Evolutionary conservation across 2,113 vertebrate species (phyloP).

Genomic region (Corythoichthys haematopterus): DNA sequence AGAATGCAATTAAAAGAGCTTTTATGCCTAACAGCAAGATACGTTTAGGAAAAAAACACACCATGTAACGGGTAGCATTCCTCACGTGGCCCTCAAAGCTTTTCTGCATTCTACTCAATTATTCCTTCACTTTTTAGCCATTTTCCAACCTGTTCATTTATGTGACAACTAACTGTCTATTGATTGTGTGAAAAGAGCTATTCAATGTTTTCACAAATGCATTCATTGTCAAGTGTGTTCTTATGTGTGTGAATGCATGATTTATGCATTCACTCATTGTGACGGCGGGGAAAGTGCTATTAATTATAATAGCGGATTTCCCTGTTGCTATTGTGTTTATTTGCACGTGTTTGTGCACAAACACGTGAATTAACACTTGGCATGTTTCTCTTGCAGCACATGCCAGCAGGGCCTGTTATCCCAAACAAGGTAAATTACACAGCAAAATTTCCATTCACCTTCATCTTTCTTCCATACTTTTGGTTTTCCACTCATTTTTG

Average conservation of each 20-base stretch:
- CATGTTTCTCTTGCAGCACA: slow-evolving; percentile 74
- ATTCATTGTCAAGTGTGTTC: slow-evolving; percentile 33
- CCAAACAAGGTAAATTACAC: slow-evolving; percentile 72
- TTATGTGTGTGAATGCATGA: slow-evolving; percentile 39
- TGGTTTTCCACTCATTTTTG: slow-evolving; percentile 29
- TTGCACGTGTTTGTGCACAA: slow-evolving; percentile 47
- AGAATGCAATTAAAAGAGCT: neutral
- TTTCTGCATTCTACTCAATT: slow-evolving; percentile 43
- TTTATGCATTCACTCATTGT: slow-evolving; percentile 48
- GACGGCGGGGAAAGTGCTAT: slow-evolving; percentile 45
- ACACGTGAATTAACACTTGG: slow-evolving; percentile 69
- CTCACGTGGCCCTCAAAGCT: slow-evolving; percentile 16
- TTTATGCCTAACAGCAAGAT: too few relatives aligned
- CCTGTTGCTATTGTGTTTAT: slow-evolving; percentile 48
- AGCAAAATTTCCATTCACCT: slow-evolving; percentile 32
- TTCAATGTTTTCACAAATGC: slow-evolving; percentile 9
- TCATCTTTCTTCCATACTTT: slow-evolving; percentile 21
- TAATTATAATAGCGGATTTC: slow-evolving; percentile 43
- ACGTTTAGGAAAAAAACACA: too few relatives aligned
- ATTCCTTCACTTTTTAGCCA: slow-evolving; percentile 23
- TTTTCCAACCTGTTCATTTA: slow-evolving; percentile 20
- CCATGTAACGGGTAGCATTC: too few relatives aligned
- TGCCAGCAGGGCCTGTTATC: slow-evolving; percentile 70
- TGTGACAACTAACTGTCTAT: slow-evolving; percentile 1
- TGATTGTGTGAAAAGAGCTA: slow-evolving; percentile 1